Conservation (phyloP, 2,888 invertebrate species). For the Rapana venosa region DNA sequence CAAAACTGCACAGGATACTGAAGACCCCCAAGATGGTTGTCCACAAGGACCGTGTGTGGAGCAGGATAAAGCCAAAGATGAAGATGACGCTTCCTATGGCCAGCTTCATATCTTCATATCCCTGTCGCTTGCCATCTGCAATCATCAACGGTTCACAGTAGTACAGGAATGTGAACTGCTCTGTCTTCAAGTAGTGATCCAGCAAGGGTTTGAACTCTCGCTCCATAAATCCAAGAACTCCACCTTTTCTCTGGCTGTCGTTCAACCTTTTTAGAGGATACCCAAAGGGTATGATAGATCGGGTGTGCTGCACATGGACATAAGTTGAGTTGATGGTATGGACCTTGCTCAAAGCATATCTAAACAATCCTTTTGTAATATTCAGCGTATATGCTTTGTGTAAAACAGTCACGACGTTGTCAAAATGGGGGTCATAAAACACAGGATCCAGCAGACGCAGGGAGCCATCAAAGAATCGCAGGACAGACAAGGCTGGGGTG, state of each 20-base stretch:
- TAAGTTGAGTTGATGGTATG: constrained; percentile 48
- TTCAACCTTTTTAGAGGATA: constrained; percentile 47
- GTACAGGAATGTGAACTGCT: constrained; percentile 55
- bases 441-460: constrained; percentile 53
- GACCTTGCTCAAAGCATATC: constrained; percentile 56
- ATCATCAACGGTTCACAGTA: constrained; percentile 52
- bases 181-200: constrained; percentile 29
- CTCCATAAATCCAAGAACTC: constrained; percentile 48
- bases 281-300: constrained; percentile 58
- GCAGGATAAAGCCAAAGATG: constrained; percentile 61
- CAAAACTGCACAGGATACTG: constrained; percentile 63
- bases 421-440: constrained; percentile 62
- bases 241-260: background rate
- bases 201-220: constrained; percentile 53
- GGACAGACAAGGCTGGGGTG: constrained; percentile 54
- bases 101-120: constrained; percentile 56
- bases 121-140: constrained; percentile 42
- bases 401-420: constrained; percentile 58
- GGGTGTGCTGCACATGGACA: constrained; percentile 51
- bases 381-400: constrained; percentile 55
- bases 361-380: constrained; percentile 55
- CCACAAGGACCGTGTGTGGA: constrained; percentile 63
- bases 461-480: constrained; percentile 67
- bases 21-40: constrained; percentile 57
- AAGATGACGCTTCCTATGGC: constrained; percentile 60